Evolutionary conservation across 2,797 vertebrate species (phyloP).

Genomic region (Linurgus olivaceus): DNA sequence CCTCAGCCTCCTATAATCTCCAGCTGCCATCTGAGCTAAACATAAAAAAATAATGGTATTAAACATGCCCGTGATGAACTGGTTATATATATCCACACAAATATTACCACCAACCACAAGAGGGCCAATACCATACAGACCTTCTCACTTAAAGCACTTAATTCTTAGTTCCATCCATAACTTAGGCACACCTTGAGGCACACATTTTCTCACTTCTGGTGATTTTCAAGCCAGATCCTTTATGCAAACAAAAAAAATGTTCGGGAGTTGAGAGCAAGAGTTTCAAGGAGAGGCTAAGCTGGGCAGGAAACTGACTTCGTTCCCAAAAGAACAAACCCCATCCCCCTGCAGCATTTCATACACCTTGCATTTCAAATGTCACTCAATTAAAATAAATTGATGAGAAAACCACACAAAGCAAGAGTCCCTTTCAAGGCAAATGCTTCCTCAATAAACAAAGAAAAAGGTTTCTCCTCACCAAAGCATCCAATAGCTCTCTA

Average conservation of each 20-base stretch:
- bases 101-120: background rate
- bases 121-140: background rate
- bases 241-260: rapidly evolving
- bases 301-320: background rate
- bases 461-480: background rate
- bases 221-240: background rate
- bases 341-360: background rate
- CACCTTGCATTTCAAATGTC: background rate
- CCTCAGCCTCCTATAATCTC: background rate
- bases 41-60: background rate
- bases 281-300: background rate
- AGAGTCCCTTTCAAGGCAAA: background rate
- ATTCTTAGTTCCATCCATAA: background rate
- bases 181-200: background rate
- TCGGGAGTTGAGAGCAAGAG: background rate
- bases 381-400: constrained; percentile 2
- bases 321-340: background rate
- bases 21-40: background rate
- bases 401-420: background rate
- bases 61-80: background rate
- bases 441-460: background rate
- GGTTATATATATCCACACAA: background rate
- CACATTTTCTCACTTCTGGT: background rate
- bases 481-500: background rate
- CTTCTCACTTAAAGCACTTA: background rate